Evolutionary conservation across 92 coral and sea anemone species (phyloP).

Genomic region (Anthopleura xanthogrammica): DNA sequence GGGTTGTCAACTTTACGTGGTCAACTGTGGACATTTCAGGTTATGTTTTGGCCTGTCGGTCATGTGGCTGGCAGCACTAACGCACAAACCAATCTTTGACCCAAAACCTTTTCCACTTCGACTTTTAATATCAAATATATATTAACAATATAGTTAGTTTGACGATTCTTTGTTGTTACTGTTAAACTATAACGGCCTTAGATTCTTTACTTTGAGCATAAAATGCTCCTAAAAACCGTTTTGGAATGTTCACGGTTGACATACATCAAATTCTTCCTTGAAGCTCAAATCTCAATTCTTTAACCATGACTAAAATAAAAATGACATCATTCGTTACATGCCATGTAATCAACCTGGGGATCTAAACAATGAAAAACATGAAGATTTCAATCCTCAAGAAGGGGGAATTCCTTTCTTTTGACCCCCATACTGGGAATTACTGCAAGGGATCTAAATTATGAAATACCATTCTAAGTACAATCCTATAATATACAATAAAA

Average conservation of each 20-base stretch:
- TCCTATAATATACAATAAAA: not conserved
- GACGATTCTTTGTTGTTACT: not conserved
- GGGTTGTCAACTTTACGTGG: not conserved
- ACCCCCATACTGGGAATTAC: not conserved
- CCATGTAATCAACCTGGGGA: no score
- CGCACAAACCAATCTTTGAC: not conserved
- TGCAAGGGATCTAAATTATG: no score
- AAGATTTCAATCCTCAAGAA: not conserved
- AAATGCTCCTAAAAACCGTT: not conserved
- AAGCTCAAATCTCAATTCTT: not conserved
- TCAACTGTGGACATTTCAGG: not conserved
- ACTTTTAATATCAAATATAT: not conserved
- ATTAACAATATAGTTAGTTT: not conserved
- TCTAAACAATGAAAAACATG: no score
- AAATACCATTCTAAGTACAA: not conserved
- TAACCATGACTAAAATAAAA: not conserved
- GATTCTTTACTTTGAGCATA: not conserved
- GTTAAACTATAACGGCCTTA: not conserved
- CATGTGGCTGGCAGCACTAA: not conserved
- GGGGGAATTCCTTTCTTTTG: not conserved
- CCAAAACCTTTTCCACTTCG: not conserved
- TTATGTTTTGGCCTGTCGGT: not conserved
- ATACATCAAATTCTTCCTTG: not conserved
- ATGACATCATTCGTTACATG: not conserved
- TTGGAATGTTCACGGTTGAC: not conserved